phyloP scores from a whole-genome alignment of 2,113 vertebrate genomes.

The Hippocampus zosterae region DNA sequence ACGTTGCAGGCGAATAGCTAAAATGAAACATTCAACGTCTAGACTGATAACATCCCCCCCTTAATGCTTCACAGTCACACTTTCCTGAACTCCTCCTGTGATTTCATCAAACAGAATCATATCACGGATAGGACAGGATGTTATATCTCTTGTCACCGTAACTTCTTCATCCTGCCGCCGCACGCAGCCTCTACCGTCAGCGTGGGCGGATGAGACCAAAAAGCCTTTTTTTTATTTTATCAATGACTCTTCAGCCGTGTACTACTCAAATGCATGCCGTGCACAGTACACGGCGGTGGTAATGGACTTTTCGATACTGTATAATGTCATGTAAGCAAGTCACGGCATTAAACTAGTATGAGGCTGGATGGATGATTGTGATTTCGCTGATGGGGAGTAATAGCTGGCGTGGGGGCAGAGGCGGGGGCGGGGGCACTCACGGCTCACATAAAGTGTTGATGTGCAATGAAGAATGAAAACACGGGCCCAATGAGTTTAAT shows the following conservation, averaged over 20 bases:
- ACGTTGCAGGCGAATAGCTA: neutral
- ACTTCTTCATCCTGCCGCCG: slow-evolving; percentile 45
- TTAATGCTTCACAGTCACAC: neutral
- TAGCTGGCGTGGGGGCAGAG: slow-evolving; percentile 26
- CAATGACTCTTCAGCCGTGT: slow-evolving; percentile 39
- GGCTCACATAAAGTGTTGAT: slow-evolving; percentile 63
- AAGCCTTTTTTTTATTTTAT: slow-evolving; percentile 37
- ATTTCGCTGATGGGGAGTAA: slow-evolving; percentile 49
- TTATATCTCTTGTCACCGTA: slow-evolving; percentile 17
- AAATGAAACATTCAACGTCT: neutral
- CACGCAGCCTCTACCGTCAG: slow-evolving; percentile 40
- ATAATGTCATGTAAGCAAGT: slow-evolving; percentile 31
- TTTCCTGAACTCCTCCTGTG: slow-evolving; percentile 32
- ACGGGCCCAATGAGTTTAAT: slow-evolving; percentile 41
- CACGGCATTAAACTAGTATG: slow-evolving; percentile 41
- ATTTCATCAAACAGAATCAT: slow-evolving; percentile 60
- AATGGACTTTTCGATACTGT: slow-evolving; percentile 38
- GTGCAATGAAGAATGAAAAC: slow-evolving; percentile 53
- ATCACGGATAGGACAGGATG: slow-evolving; percentile 46
- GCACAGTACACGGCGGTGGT: slow-evolving; percentile 12
- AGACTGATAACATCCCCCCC: neutral
- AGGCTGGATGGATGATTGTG: slow-evolving; percentile 42
- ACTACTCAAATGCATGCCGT: slow-evolving; percentile 3
- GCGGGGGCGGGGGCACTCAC: slow-evolving; percentile 26
- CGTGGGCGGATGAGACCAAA: slow-evolving; percentile 45